Evolutionary conservation across 2,888 invertebrate genomes (phyloP), one percentile per base, ranked within the genome.

Genomic region (Mellilla xanthometata): DNA sequence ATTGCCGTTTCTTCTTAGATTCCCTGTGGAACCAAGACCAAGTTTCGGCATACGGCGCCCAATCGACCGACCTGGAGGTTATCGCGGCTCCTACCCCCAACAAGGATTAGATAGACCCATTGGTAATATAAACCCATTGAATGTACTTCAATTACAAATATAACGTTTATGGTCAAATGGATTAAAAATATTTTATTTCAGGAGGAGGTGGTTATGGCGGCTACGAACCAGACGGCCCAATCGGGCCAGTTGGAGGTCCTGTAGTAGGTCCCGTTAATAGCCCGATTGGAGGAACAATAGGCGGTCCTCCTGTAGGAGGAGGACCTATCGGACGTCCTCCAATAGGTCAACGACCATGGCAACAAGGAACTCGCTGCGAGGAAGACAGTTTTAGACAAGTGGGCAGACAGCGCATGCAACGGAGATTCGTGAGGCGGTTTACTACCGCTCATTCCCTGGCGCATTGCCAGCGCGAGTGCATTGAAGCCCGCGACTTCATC

Each of bases 341-440:
- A 10, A 59, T 78, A 3, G 79, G 79, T 11, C 75, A 79, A 32
- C 62, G 87, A 49, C 81, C 86, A 3, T 81, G 83, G 83, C 83
- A 86, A 80, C 83, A 86, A 65, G 84, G 89, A 41, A 92, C 93
- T 0, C 91, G 95, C 52, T 96, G 96, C 68, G 96, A 96, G 60
- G 96, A 96, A 42, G 96, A 95, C 63, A 94, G 93, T 67, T 96
- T 96, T 72, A 94, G 95, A 73, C 96, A 96, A 89, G 93, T 95
- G 13, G 96, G 95, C 13, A 91, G 95, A 49, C 95, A 95, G 60
- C 91, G 96, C 46, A 94, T 96, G 82, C 92, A 96, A 39, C 92
- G 95, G 49, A 93, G 94, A 64, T 96, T 93, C 70, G 93, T 97
- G 2, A 90, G 95, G 24, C 91, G 95, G 40, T 93, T 94, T 53